Evolutionary conservation across 2,113 vertebrate species (phyloP), one percentile per base, ranked within the genome.

Genomic region (Vireo altiloquus): DNA sequence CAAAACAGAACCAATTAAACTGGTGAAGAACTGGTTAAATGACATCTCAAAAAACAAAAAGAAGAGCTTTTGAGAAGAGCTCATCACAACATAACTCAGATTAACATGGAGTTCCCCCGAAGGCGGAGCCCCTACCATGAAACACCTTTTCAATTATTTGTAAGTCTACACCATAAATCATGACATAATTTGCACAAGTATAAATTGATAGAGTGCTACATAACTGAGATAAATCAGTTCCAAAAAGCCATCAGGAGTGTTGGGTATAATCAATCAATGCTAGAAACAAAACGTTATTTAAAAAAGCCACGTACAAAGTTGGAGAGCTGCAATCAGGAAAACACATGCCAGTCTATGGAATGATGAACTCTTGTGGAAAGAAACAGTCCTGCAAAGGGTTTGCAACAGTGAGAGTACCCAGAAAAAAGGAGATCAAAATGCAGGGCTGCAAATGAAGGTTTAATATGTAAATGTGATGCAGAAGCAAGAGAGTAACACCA

Each of bases 331-430:
- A 30, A 24, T 5, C 31, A 66, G 63, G 64, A 81, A 78, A 88
- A n/a, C 24, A 19, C 30, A 35, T 2, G 9, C 28, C 39, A 18
- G 33, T 21, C n/a, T 30, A 35, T 4, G 81, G 82, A 65, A 85
- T 1, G 35, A 92, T 65, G 60, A 90, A 71, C 57, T 87, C 80
- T 40, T 49, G 49, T 91, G 69, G 68, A 92, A 93, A 83, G 42
- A 57, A 78, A 64, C 4, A 74, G 50, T 42, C 54, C 88, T 92
- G 53, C 63, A 91, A 82, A 85, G 35, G 71, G 20, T 54, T 63
- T 78, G 35, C 37, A 33, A 69, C 54, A 21, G 40, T 3, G 13
- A 68, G 40, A 11, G 1, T 1, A 44, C 4, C 11, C 70, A 77
- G 39, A 31, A 49, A 49, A 71, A 63, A 40, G 15, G 15, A 50